phyloP scores from a whole-genome alignment of 35 echinoderm and acorn worm species.

The Chiridota heheva region DNA sequence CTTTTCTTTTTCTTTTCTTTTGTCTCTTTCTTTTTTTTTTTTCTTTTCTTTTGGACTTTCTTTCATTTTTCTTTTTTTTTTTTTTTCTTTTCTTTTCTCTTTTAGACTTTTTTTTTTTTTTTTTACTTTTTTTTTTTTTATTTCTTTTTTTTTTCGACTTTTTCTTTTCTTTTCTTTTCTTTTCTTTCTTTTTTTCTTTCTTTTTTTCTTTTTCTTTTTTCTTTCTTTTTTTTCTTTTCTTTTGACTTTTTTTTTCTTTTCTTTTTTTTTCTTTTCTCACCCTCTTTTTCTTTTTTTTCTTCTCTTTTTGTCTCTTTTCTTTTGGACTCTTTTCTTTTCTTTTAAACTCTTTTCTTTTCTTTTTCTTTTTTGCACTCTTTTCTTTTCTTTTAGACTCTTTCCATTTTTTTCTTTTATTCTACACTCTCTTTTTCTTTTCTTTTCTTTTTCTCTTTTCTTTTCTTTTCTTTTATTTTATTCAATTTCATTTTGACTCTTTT shows the following conservation, averaged over 20 bases:
- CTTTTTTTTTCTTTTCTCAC: conserved; percentile 19
- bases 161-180: not conserved
- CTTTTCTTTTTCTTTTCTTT: not conserved
- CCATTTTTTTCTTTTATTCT: not conserved
- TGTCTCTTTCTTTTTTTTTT: not conserved
- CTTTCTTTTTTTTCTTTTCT: not conserved
- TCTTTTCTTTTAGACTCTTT: too few relatives aligned
- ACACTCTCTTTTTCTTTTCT: not conserved
- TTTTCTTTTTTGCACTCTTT: too few relatives aligned
- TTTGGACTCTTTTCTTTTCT: not conserved
- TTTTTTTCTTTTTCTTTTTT: not conserved
- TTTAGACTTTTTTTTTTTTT: not conserved
- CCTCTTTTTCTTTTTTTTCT: not conserved
- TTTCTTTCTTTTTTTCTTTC: not conserved
- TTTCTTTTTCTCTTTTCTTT: conserved; percentile 5
- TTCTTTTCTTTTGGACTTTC: not conserved
- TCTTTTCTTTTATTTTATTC: not conserved
- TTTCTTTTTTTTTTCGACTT: not conserved
- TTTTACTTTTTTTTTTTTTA: not conserved
- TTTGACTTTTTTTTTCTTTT: too few relatives aligned
- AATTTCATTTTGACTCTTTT: not conserved
- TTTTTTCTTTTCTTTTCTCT: not conserved
- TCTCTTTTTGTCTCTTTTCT: not conserved
- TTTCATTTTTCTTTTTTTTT: not conserved
- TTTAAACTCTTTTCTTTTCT: too few relatives aligned